Base-by-base conservation (phyloP, 2,888 invertebrate genomes). In the Drosophila austrosaltans region DNA sequence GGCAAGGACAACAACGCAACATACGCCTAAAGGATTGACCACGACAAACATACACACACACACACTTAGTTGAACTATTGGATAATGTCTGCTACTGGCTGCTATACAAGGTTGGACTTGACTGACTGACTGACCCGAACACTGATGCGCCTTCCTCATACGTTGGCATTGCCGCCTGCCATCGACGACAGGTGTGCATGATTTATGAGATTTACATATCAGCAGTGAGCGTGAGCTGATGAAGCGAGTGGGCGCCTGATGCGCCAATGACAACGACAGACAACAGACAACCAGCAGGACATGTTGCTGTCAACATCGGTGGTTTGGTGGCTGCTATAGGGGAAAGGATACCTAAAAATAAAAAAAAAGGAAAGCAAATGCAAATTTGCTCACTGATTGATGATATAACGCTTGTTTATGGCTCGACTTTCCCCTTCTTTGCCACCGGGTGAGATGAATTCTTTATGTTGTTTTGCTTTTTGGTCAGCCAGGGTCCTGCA, bases 121-220 rank as follows among this genome's bases (percentile, higher is more conserved):
- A 48, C 48, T 57, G 69, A 42, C 71, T 60, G 71, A 59, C 72
- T 66, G 72, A 61, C 67, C 75, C 39, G 69, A 56, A 36, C 40
- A 40, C 8, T 30, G 53, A 53, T 36, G 16, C 40, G 16, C 40
- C 40, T n/a, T n/a, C 16, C 16, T 16, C 16, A 16, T 16, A 16
- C 40, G 3, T 40, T 40, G 40, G 40, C n/a, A 65, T 25, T 36
- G 44, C 54, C 77, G 75, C 79, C 67, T 81, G 77, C 81, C 78
- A 77, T 77, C 76, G 87, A 63, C 81, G 82, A 85, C 90, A 91
- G 90, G 90, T 90, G 90, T 91, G 82, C 90, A 90, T 90, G 90
- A 90, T 90, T 91, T 91, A 91, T 91, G 91, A 86, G 79, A 87
- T 87, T 86, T 87, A 90, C 86, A 89, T 89, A 87, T 84, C 88